A percentile compares a stretch with the other conserved stretches of the same genome.
phyloP scores from a whole-genome alignment of 2,797 vertebrate genomes.

The Silurus lanzhouensis region DNA sequence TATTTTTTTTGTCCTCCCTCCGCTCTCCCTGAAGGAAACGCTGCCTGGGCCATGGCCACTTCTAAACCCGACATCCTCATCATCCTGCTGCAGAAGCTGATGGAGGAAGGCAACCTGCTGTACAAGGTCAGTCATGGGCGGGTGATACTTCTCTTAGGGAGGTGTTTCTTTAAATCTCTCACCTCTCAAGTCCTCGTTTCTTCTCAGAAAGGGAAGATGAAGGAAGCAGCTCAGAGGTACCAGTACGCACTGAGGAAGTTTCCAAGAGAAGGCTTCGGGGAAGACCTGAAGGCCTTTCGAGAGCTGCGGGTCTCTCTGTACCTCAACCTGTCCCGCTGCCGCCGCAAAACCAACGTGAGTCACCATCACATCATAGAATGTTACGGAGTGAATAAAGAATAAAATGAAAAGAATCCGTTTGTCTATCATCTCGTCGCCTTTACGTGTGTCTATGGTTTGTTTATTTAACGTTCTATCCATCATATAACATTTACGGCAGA shows the following conservation, averaged over 20 bases:
- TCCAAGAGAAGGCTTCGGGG: slow-evolving; percentile 82
- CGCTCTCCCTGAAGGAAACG: slow-evolving; percentile 82
- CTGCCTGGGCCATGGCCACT: slow-evolving; percentile 98
- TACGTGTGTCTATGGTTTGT: no score
- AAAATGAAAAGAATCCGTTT: no score
- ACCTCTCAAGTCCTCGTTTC: not conserved
- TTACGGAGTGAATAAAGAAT: no score
- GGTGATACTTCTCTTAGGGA: not conserved
- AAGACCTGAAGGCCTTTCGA: slow-evolving; percentile 83
- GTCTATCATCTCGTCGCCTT: no score
- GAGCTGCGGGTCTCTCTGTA: slow-evolving; percentile 84
- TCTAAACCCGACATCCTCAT: slow-evolving; percentile 97
- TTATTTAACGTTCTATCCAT: no score
- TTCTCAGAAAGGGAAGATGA: slow-evolving; percentile 84
- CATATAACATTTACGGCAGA: no score
- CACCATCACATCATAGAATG: not conserved
- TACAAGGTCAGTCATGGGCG: slow-evolving; percentile 84
- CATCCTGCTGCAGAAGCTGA: slow-evolving; percentile 96
- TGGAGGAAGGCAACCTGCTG: slow-evolving; percentile 96
- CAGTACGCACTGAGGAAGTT: slow-evolving; percentile 85
- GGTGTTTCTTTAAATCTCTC: not conserved
- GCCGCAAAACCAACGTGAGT: slow-evolving; percentile 84
- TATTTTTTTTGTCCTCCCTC: no score
- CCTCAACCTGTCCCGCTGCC: slow-evolving; percentile 81
- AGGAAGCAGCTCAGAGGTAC: slow-evolving; percentile 82